phyloP scores from a whole-genome alignment of 2,797 vertebrate species.

The Diplodus puntazzo region DNA sequence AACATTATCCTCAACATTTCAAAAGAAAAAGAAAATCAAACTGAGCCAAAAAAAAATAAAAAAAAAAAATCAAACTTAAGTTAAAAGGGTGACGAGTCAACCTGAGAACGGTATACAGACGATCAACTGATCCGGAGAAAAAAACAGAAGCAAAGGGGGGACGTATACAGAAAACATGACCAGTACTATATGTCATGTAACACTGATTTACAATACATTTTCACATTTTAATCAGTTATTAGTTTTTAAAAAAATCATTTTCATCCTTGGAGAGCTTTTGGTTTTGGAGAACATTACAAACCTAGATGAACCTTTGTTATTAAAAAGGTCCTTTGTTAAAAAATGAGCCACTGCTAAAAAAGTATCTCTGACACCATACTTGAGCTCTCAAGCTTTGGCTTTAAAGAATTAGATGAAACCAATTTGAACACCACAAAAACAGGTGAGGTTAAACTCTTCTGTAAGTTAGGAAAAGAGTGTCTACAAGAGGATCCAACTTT shows the following conservation, averaged over 20 bases:
- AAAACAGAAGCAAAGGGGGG: conserved; percentile 59
- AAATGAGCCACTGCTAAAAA: conserved; percentile 64
- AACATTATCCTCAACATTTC: conserved; percentile 77
- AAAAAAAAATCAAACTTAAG: conserved; percentile 69
- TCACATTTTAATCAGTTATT: conserved; percentile 60
- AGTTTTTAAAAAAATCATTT: conserved; percentile 42
- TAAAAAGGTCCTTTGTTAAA: conserved; percentile 65
- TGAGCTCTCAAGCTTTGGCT: conserved; percentile 61
- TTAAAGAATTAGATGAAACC: conserved; percentile 62
- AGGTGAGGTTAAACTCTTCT: conserved; percentile 47
- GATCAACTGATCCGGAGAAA: conserved; percentile 59
- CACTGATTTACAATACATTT: conserved; percentile 58
- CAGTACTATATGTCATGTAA: conserved; percentile 49
- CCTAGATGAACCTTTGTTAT: conserved; percentile 51
- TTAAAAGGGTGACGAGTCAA: conserved; percentile 78
- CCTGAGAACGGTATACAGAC: conserved; percentile 80
- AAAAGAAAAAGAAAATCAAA: conserved; percentile 71
- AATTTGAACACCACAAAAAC: conserved; percentile 67
- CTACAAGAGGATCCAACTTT: conserved; percentile 65
- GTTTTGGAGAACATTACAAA: conserved; percentile 65
- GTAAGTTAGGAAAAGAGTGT: conserved; percentile 47
- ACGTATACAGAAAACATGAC: conserved; percentile 62
- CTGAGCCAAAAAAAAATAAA: conserved; percentile 61
- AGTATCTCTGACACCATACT: conserved; percentile 47
- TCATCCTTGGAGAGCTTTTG: conserved; percentile 57